Evolutionary conservation across 2,888 invertebrate genomes (phyloP).

Genomic region (Thymelicus sylvestris): DNA sequence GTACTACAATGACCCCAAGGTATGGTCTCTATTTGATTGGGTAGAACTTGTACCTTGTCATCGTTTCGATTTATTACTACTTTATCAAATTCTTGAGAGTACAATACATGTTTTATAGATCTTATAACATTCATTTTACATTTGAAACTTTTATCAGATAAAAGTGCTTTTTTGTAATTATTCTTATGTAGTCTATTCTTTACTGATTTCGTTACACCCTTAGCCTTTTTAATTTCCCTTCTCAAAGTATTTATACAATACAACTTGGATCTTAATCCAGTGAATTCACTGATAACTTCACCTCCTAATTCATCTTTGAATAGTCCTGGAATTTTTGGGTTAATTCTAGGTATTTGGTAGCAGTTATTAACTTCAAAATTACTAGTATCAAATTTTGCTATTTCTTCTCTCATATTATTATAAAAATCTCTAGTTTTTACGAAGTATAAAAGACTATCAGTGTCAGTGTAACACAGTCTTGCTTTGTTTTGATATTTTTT

Average conservation of each 20-base stretch:
- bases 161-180: not conserved
- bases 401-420: constrained; percentile 33
- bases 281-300: not conserved
- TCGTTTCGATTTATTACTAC: not conserved
- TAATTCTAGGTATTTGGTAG: constrained; percentile 20
- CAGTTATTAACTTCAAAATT: constrained; percentile 35
- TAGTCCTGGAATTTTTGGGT: not conserved
- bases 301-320: constrained; percentile 1
- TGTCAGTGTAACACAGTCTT: constrained; percentile 41
- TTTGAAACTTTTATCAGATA: not conserved
- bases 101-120: not conserved
- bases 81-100: not conserved
- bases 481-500: constrained; percentile 20
- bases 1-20: constrained; percentile 7
- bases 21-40: not conserved
- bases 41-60: not conserved
- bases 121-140: not conserved
- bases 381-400: constrained; percentile 40
- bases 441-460: constrained; percentile 38
- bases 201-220: not conserved
- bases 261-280: not conserved
- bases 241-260: not conserved
- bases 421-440: constrained; percentile 38
- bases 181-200: not conserved
- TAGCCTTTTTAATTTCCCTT: not conserved